Base-by-base conservation (phyloP, 2,888 invertebrate species). In the Unio delphinus region DNA sequence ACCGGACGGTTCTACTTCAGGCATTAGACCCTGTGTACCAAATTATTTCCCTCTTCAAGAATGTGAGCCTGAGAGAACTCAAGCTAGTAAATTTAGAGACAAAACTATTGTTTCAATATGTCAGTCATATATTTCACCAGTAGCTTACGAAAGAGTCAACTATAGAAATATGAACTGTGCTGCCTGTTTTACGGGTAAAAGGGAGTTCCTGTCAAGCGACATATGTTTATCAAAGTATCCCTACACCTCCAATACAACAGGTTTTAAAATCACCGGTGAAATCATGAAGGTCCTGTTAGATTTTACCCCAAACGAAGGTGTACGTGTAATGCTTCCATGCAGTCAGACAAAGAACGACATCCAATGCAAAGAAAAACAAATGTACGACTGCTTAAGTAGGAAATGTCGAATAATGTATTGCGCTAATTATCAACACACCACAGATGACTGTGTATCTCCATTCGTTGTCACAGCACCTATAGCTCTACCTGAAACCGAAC, bases 341-440 rank as follows among this genome's bases (percentile, higher is more conserved):
- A 30, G 34, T 17, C n/a, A 20, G 0, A 11, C 23, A 1, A 61
- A n/a, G n/a, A n/a, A 18, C 17, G 6, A 6, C 17, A 68, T 65
- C 26, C 55, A 61, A 18, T 17, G 11, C 26, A 54, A 63, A 28
- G 63, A 72, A 56, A 45, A 45, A 45, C 45, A 45, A 45, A 54
- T 72, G 3, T 72, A 60, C 55, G 72, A 72, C 20, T 72, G 72
- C n/a, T 18, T 68, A 17, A 62, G 63, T 54, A 59, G 60, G 56
- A 45, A 45, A 55, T 72, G 72, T 60, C 61, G 64, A 30, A 20
- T 5, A 8, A 20, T 68, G 1, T 60, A 56, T 58, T 72, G 72
- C 54, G 45, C 54, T 7, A n/a, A 17, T 30, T 54, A 62, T 0
- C 45, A 65, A 34, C 56, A 18, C 4, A 28, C 66, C 4, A 18